phyloP scores from a whole-genome alignment of 2,113 vertebrate species.

The Lanius ludovicianus region DNA sequence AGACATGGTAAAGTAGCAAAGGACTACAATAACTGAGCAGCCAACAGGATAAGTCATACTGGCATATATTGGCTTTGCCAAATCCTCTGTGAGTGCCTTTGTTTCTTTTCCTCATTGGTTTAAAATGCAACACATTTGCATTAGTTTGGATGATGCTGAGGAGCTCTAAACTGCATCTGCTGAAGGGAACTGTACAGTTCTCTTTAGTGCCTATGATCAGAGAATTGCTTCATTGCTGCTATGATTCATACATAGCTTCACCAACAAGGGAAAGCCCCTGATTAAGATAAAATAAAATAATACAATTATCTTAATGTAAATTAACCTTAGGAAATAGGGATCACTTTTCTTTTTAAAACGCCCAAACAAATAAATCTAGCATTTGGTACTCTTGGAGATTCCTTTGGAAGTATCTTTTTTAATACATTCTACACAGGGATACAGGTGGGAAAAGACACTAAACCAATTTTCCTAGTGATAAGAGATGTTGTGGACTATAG shows the following conservation, averaged over 20 bases:
- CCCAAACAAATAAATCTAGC: background rate
- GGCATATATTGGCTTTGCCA: background rate
- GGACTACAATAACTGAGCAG: background rate
- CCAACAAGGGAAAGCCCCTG: background rate
- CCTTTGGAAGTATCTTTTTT: background rate
- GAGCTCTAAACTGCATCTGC: slow-evolving; percentile 18
- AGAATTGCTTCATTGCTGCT: slow-evolving; percentile 29
- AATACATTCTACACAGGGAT: background rate
- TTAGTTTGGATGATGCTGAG: slow-evolving; percentile 32
- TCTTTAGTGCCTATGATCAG: slow-evolving; percentile 14
- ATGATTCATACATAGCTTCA: slow-evolving; percentile 15
- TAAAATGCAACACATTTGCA: background rate
- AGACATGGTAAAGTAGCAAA: background rate
- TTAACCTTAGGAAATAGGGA: slow-evolving; percentile 32
- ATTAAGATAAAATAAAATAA: slow-evolving; percentile 29
- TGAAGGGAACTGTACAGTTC: slow-evolving; percentile 14
- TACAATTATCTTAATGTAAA: slow-evolving; percentile 14
- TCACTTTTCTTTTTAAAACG: background rate
- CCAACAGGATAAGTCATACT: background rate
- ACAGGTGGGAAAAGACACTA: background rate
- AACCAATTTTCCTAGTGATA: background rate
- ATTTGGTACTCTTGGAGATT: background rate
- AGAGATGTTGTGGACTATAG: background rate
- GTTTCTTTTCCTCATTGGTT: slow-evolving; percentile 47
- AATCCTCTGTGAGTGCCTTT: background rate